phyloP scores from a whole-genome alignment of 92 coral and sea anemone genomes.

The Nematostella vectensis region DNA sequence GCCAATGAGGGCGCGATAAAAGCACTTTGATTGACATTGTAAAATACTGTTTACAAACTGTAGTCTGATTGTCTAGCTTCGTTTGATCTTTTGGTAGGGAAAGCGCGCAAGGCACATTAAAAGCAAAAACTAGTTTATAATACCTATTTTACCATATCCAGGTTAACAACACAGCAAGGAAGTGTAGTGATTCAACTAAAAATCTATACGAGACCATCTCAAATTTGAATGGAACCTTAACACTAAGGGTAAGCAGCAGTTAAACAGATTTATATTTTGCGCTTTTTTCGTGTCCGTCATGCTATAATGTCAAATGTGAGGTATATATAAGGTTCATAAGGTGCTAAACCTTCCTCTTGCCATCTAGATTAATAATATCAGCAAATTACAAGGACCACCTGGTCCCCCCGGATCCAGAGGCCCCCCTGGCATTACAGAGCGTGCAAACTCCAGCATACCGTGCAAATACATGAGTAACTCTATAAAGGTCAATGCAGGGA shows the following conservation, averaged over 20 bases:
- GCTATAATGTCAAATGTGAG: neutral
- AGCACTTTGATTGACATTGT: too few relatives aligned
- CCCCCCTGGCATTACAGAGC: conserved; percentile 11
- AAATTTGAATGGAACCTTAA: neutral
- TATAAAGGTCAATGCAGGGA: conserved; percentile 2
- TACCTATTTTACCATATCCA: neutral
- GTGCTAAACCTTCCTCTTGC: neutral
- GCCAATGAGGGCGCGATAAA: too few relatives aligned
- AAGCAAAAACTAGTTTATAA: neutral
- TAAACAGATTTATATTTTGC: neutral
- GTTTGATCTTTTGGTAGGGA: too few relatives aligned
- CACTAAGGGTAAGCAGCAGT: neutral
- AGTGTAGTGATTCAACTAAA: neutral
- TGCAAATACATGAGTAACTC: conserved; percentile 6
- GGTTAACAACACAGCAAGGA: neutral
- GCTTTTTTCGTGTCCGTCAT: neutral
- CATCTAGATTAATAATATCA: neutral
- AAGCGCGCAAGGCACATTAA: neutral
- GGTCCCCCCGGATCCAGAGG: conserved; percentile 15
- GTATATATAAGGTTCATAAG: too few relatives aligned
- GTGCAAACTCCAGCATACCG: conserved; percentile 10
- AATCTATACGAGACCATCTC: neutral
- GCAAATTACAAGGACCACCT: conserved; percentile 5
- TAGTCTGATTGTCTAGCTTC: too few relatives aligned
- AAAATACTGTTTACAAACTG: too few relatives aligned